Evolutionary conservation across 2,113 vertebrate genomes (phyloP).

Genomic region (Platysternon megacephalum): DNA sequence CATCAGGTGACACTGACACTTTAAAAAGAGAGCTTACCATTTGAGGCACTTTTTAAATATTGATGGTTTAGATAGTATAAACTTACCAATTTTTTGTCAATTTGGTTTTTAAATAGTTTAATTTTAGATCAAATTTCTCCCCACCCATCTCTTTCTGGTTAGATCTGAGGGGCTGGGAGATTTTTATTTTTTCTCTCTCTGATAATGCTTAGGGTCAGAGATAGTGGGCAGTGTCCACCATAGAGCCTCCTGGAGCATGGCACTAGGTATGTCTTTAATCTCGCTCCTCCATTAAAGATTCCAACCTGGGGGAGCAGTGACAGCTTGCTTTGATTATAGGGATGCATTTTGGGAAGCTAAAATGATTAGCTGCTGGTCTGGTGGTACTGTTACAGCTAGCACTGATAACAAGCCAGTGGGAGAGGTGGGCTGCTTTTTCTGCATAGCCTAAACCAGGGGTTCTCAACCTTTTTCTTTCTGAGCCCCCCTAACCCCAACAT

Average conservation of each 20-base stretch:
- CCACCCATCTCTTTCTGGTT: neutral
- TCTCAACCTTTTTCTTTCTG: no score
- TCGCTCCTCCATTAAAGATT: neutral
- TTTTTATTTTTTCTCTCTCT: neutral
- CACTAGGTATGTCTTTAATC: neutral
- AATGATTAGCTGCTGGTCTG: neutral
- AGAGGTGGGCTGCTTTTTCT: neutral
- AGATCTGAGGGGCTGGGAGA: neutral
- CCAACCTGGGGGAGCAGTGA: accelerated
- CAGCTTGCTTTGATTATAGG: neutral
- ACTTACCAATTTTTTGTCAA: neutral
- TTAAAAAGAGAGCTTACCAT: neutral
- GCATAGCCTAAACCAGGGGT: neutral
- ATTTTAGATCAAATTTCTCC: neutral
- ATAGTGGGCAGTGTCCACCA: accelerated
- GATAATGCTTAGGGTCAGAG: neutral
- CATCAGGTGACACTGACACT: neutral
- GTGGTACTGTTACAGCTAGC: neutral
- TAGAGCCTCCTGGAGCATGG: neutral
- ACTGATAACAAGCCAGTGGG: neutral
- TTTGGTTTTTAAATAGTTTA: neutral
- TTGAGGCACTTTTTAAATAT: neutral
- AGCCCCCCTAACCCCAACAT: no score
- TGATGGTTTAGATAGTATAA: neutral
- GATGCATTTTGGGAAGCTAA: neutral